Evolutionary conservation across 92 coral and sea anemone genomes (phyloP).

Genomic region (Zoanthus gigantus): DNA sequence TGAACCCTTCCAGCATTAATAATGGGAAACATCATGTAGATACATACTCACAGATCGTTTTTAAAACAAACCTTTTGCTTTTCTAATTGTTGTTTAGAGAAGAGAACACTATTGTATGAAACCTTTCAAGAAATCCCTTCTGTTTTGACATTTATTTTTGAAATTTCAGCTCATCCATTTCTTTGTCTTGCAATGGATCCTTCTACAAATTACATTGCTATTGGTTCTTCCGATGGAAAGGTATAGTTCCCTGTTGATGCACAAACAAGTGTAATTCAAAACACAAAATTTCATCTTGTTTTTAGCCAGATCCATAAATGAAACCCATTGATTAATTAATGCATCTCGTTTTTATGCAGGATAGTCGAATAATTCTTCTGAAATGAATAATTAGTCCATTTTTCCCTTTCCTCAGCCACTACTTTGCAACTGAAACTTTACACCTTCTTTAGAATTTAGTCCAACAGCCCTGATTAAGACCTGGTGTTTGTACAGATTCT

Average conservation of each 20-base stretch:
- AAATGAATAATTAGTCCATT: too few species aligned
- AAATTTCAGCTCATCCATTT: slow-evolving; percentile 82
- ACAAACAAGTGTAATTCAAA: too few species aligned
- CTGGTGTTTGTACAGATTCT: slow-evolving; percentile 55
- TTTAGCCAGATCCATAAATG: too few species aligned
- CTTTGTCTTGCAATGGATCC: slow-evolving; percentile 88
- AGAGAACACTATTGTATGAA: background rate
- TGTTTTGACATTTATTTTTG: background rate
- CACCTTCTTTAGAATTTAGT: background rate
- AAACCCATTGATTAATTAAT: too few species aligned
- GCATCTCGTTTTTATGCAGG: too few species aligned
- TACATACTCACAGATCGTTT: background rate
- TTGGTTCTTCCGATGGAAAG: slow-evolving; percentile 96
- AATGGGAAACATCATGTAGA: too few species aligned
- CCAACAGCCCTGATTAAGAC: background rate
- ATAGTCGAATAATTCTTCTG: too few species aligned
- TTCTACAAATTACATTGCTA: slow-evolving; percentile 74
- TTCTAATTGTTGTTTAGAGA: background rate
- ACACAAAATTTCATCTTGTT: too few species aligned
- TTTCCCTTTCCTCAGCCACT: too few species aligned
- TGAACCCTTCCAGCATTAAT: too few species aligned
- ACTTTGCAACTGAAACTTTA: too few species aligned
- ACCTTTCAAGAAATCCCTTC: background rate
- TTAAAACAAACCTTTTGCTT: too few species aligned
- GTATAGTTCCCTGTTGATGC: slow-evolving; percentile 42